These are phyloP conservation scores for Dasysyrphus albostriatus DNA, from an alignment of 2,888 invertebrate species.

Conservation along the genomic window DNA sequence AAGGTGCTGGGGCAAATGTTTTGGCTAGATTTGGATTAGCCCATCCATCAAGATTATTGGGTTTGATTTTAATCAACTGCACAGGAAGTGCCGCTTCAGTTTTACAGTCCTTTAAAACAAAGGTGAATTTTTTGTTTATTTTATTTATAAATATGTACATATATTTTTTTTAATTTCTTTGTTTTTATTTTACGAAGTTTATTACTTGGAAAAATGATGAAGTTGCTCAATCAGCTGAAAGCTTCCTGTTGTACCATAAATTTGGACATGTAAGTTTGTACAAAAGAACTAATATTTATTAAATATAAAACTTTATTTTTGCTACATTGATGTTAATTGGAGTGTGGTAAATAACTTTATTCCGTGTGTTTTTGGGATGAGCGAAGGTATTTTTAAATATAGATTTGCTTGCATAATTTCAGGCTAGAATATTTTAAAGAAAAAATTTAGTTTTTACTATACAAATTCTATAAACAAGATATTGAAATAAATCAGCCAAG, in stretches of 20 bases:
- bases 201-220: constrained; percentile 93
- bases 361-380: too few species aligned
- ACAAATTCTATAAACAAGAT: too few species aligned
- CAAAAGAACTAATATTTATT: background rate
- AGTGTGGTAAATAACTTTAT: too few species aligned
- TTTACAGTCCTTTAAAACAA: constrained; percentile 92
- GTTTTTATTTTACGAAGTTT: constrained; percentile 84
- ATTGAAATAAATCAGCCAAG: too few species aligned
- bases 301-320: background rate
- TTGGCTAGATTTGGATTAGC: constrained; percentile 93
- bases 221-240: constrained; percentile 94
- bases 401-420: too few species aligned
- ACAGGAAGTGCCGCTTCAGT: constrained; percentile 94
- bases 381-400: too few species aligned
- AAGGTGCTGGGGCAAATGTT: constrained; percentile 95
- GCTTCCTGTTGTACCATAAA: constrained; percentile 94
- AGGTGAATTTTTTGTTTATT: constrained; percentile 84
- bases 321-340: background rate
- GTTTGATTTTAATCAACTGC: constrained; percentile 93
- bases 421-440: too few species aligned
- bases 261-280: constrained; percentile 93
- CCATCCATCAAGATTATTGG: constrained; percentile 90
- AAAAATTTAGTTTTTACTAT: too few species aligned
- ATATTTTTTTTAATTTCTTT: background rate
- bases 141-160: background rate